phyloP scores from a whole-genome alignment of 2,797 vertebrate genomes.

The Anableps anableps region DNA sequence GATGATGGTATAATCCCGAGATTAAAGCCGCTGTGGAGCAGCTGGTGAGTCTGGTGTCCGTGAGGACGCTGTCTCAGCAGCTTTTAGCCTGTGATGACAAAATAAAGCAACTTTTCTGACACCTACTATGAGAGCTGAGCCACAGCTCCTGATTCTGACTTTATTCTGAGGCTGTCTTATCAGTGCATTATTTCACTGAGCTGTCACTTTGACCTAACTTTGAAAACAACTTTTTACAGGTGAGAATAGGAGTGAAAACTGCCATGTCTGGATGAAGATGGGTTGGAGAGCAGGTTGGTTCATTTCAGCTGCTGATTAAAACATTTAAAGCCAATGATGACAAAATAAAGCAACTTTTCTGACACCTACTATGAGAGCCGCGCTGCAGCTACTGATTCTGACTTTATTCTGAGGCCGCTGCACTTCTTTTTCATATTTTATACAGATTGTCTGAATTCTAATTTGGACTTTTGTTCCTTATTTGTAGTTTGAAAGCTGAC shows the following conservation, averaged over 20 bases:
- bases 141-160: constrained; percentile 68
- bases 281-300: background rate
- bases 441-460: background rate
- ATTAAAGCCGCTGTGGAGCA: constrained; percentile 3
- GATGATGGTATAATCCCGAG: background rate
- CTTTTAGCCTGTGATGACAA: constrained; percentile 60
- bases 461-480: background rate
- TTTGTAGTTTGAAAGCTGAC: background rate
- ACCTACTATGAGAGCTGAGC: constrained; percentile 73
- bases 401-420: constrained; percentile 31
- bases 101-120: constrained; percentile 72
- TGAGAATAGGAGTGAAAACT: background rate
- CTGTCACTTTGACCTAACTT: background rate
- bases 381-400: constrained; percentile 67
- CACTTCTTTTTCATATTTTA: background rate
- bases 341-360: constrained; percentile 67
- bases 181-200: background rate
- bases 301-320: background rate
- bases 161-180: constrained; percentile 29
- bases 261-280: background rate
- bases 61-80: background rate
- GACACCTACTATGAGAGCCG: constrained; percentile 78
- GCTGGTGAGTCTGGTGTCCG: constrained; percentile 1
- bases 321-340: constrained; percentile 57
- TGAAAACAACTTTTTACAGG: background rate